phyloP scores from a whole-genome alignment of 2,888 invertebrate species.

The Argyresthia goedartella region DNA sequence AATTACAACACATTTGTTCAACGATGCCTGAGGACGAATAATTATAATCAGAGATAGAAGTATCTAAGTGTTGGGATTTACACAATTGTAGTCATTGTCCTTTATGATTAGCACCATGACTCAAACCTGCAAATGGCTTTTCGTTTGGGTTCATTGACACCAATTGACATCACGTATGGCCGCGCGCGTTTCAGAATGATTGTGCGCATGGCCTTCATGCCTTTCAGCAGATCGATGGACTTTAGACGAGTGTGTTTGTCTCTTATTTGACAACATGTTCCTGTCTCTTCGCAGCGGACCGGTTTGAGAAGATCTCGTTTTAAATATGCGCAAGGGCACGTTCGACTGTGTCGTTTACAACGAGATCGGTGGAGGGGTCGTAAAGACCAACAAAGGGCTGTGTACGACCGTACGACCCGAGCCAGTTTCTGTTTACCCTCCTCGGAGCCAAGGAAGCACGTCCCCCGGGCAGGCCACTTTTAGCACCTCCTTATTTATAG shows the following conservation, averaged over 20 bases:
- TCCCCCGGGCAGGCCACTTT: conserved; percentile 63
- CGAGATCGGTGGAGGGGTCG: conserved; percentile 33
- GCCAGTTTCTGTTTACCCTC: conserved; percentile 53
- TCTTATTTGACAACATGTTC: too few relatives aligned
- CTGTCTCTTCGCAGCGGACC: conserved; percentile 9
- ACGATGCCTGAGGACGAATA: too few relatives aligned
- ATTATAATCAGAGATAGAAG: too few relatives aligned
- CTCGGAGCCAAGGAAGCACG: conserved; percentile 65
- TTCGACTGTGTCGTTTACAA: neutral
- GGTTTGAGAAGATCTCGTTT: conserved; percentile 25
- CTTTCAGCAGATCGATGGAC: neutral
- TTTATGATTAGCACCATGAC: conserved; percentile 18
- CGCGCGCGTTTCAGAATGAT: too few relatives aligned
- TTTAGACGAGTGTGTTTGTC: neutral
- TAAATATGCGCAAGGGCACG: conserved; percentile 33
- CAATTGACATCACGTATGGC: neutral
- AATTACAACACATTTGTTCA: too few relatives aligned
- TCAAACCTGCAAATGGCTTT: conserved; percentile 14
- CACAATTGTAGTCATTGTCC: conserved; percentile 19
- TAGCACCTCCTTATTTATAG: conserved; percentile 70
- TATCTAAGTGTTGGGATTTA: too few relatives aligned
- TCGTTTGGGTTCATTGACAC: conserved; percentile 21
- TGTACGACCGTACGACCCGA: conserved; percentile 29
- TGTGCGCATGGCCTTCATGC: neutral
- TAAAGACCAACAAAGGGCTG: conserved; percentile 53